Evolutionary conservation across 2,888 invertebrate genomes (phyloP).

Genomic region (Hemithea aestivaria): DNA sequence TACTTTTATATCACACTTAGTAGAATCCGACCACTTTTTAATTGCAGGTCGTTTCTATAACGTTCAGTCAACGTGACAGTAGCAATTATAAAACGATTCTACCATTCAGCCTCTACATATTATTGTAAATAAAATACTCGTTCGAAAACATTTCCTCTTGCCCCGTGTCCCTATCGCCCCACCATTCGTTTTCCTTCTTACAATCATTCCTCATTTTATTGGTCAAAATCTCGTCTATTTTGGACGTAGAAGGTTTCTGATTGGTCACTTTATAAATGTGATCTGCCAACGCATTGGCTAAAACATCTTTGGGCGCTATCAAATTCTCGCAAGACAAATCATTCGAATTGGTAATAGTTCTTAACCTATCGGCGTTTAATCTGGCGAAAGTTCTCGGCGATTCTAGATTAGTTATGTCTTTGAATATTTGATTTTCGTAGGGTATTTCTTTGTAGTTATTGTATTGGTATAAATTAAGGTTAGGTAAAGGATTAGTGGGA

Average conservation of each 20-base stretch:
- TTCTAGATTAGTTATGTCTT: constrained; percentile 62
- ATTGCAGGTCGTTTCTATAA: too few relatives aligned
- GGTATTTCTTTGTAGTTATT: constrained; percentile 27
- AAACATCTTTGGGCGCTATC: constrained; percentile 67
- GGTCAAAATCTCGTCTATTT: constrained; percentile 68
- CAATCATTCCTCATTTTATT: constrained; percentile 56
- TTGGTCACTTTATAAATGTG: constrained; percentile 76
- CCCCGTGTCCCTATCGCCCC: constrained; percentile 56
- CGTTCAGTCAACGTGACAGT: too few relatives aligned
- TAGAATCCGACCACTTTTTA: too few relatives aligned
- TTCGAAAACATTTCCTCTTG: constrained; percentile 53
- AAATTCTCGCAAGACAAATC: constrained; percentile 59
- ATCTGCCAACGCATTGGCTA: constrained; percentile 68
- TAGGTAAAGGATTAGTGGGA: constrained; percentile 69
- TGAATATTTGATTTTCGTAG: constrained; percentile 32
- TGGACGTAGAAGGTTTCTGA: constrained; percentile 71
- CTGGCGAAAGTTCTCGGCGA: constrained; percentile 63
- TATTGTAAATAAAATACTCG: constrained; percentile 59
- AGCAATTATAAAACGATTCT: too few relatives aligned
- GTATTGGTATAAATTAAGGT: constrained; percentile 29
- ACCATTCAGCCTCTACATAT: constrained; percentile 33
- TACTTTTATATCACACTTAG: too few relatives aligned
- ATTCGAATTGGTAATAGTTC: constrained; percentile 56
- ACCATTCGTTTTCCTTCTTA: constrained; percentile 66
- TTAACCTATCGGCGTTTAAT: constrained; percentile 65